Evolutionary conservation across 92 coral and sea anemone genomes (phyloP).

Genomic region (Muricea muricata): DNA sequence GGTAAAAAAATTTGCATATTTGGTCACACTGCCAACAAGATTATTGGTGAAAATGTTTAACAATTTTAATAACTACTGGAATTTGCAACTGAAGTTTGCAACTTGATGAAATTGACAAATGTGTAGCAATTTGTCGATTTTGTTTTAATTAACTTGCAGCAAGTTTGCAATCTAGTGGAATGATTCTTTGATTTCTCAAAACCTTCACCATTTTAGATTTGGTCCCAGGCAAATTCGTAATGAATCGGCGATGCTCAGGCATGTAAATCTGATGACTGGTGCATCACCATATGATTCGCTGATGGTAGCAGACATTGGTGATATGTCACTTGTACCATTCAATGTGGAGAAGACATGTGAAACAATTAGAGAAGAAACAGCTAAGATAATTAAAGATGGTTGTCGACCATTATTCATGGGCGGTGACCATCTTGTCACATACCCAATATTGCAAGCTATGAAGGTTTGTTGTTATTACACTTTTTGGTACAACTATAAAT

Average conservation of each 20-base stretch:
- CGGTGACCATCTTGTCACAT: conserved; percentile 86
- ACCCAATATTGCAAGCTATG: conserved; percentile 84
- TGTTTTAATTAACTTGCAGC: too few relatives aligned
- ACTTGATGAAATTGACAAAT: too few relatives aligned
- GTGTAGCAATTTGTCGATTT: too few relatives aligned
- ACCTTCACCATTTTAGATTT: conserved; percentile 33
- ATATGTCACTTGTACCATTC: conserved; percentile 81
- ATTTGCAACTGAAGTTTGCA: too few relatives aligned
- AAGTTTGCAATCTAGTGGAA: too few relatives aligned
- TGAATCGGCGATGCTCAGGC: conserved; percentile 88
- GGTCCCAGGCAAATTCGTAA: conserved; percentile 92
- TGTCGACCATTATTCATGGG: conserved; percentile 81
- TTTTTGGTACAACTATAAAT: not conserved
- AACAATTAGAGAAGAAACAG: conserved; percentile 63
- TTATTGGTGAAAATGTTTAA: too few relatives aligned
- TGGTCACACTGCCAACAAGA: too few relatives aligned
- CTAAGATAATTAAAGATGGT: conserved; percentile 70
- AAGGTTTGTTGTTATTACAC: too few relatives aligned
- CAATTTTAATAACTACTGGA: too few relatives aligned
- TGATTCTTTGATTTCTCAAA: too few relatives aligned
- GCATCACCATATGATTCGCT: conserved; percentile 89
- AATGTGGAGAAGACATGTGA: conserved; percentile 68
- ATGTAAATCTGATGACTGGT: conserved; percentile 80
- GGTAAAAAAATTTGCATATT: too few relatives aligned
- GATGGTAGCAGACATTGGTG: conserved; percentile 94